Conservation (phyloP, 2,888 invertebrate species). For the Argynnis bischoffii region DNA sequence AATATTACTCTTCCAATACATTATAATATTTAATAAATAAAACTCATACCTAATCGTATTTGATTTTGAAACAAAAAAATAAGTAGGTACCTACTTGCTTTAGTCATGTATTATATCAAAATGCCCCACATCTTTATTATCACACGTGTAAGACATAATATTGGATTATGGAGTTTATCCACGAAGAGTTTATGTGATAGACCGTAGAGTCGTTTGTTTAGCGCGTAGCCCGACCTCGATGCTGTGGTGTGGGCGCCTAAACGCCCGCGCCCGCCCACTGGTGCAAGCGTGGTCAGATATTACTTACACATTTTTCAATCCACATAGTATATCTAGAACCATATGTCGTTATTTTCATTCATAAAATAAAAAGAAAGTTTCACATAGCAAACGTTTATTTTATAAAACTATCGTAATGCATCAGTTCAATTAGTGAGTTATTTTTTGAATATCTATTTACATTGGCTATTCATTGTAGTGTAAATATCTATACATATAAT, state of each 20-base stretch:
- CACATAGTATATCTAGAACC: constrained; percentile 1
- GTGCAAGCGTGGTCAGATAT: constrained; percentile 44
- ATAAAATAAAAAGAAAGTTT: constrained; percentile 6
- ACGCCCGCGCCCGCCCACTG: constrained; percentile 65
- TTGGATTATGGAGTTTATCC: not conserved
- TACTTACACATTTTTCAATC: constrained; percentile 32
- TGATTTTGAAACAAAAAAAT: too few species aligned
- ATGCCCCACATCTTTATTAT: too few species aligned
- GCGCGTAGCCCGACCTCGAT: constrained; percentile 51
- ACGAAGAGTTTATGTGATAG: constrained; percentile 14
- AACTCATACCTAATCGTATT: too few species aligned
- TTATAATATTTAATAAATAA: too few species aligned
- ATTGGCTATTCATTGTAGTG: too few species aligned
- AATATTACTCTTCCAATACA: too few species aligned
- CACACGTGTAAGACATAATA: not conserved
- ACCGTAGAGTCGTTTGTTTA: constrained; percentile 17
- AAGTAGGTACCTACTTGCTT: too few species aligned
- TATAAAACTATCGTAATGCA: too few species aligned
- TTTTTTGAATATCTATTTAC: too few species aligned
- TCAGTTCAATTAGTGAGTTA: too few species aligned
- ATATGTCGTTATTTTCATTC: constrained; percentile 34
- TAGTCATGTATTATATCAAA: too few species aligned
- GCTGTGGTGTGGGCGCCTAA: constrained; percentile 64
- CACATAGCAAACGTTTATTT: not conserved
- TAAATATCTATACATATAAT: too few species aligned